Evolutionary conservation across 2,888 invertebrate genomes (phyloP), one percentile per base, ranked within the genome.

Genomic region (Coleophora flavipennella): DNA sequence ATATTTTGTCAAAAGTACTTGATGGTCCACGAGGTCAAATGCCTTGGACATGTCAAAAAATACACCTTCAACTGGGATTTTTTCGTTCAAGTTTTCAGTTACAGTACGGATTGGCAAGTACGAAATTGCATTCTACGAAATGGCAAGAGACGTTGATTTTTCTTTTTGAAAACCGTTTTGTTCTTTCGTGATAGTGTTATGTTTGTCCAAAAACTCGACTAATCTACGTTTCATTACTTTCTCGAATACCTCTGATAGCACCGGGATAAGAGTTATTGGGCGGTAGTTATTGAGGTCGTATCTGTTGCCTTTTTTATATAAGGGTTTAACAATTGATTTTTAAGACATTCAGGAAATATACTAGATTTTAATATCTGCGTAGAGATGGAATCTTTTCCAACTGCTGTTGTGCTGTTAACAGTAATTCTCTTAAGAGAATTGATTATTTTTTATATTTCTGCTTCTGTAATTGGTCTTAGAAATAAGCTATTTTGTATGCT

Each of bases 201-300:
- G 12, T 32, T 32, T 32, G 3, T n/a, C 12, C 10, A 32, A 32
- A 13, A 12, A 32, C 3, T 11, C 8, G 2, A 13, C 12, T 8
- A 32, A 4, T 11, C 13, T 32, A 8, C 2, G 3, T 8, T 32
- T 8, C 3, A 32, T 12, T 4, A n/a, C 8, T 13, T 32, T 32
- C 12, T 32, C 32, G 13, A 11, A 32, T n/a, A 32, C 13, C 13
- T 32, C 12, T n/a, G 32, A n/a, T 11, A 11, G 62, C 39, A 32
- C 11, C 6, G 36, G 13, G 4, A 32, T 11, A 12, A 32, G 13
- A 8, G 33, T 29, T 10, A 13, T 31, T 33, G 31, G 31, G 2
- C 32, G 32, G 12, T 32, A 32, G 8, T 32, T 32, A 12, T 2
- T 12, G 3, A 32, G 4, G 12, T 12, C 32, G 6, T n/a, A 4